Conservation (phyloP, 2,113 vertebrate genomes). For the Balaenoptera acutorostrata region DNA sequence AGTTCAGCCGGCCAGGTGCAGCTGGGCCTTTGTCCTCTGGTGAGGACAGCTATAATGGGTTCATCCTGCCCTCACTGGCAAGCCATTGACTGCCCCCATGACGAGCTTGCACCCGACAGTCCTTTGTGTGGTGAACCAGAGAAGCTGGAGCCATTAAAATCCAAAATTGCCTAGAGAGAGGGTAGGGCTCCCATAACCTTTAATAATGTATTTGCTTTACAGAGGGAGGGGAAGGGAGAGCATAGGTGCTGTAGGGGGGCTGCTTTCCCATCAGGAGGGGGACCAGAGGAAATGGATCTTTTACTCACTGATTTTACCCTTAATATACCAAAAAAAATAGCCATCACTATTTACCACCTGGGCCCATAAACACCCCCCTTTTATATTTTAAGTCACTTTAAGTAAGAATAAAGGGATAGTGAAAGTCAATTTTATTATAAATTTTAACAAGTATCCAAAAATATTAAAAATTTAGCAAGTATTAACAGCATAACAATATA, state of each 20-base stretch:
- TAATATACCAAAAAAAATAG: neutral
- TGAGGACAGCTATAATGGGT: neutral
- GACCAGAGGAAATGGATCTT: neutral
- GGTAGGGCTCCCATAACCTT: neutral
- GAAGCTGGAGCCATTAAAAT: neutral
- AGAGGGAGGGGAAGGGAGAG: neutral
- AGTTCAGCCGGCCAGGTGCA: neutral
- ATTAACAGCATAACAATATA: neutral
- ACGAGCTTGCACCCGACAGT: neutral
- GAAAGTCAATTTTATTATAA: neutral
- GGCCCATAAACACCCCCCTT: neutral
- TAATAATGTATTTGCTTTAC: neutral
- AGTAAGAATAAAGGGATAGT: neutral
- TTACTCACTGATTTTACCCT: neutral
- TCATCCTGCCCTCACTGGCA: neutral
- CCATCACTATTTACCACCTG: neutral
- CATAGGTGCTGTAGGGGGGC: neutral
- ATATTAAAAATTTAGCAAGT: neutral
- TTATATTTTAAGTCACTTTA: neutral
- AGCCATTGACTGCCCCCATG: neutral
- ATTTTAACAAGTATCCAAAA: neutral
- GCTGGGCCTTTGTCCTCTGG: neutral
- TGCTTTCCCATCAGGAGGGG: neutral
- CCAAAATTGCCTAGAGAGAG: neutral
- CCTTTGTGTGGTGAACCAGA: neutral